Evolutionary conservation across 2,888 invertebrate genomes (phyloP).

Genomic region (Liodrosophila aerea): DNA sequence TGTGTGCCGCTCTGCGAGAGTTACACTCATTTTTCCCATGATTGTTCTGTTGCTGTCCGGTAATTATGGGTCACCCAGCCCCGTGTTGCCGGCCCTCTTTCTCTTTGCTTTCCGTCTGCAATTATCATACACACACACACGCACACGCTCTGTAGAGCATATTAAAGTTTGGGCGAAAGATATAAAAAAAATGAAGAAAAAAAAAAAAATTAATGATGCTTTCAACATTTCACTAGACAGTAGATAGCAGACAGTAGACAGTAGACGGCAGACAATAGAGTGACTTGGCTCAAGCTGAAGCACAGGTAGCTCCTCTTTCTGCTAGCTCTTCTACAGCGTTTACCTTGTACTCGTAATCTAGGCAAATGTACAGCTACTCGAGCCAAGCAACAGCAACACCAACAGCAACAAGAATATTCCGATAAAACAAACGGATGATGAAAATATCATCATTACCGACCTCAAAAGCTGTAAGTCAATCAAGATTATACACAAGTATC

Average conservation of each 20-base stretch:
- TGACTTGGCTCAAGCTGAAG: conserved; percentile 38
- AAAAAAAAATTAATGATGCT: conserved; percentile 66
- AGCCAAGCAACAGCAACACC: no score
- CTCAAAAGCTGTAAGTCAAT: conserved; percentile 59
- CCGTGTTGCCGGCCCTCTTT: conserved; percentile 13
- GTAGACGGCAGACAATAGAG: no score
- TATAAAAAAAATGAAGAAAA: conserved; percentile 34
- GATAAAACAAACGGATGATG: conserved; percentile 69
- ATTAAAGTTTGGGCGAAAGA: conserved; percentile 58
- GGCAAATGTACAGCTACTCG: conserved; percentile 65
- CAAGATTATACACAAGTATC: conserved; percentile 44
- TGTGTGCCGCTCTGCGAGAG: conserved; percentile 7
- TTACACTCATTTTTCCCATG: conserved; percentile 69
- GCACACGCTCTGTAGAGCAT: conserved; percentile 20
- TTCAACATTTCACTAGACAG: conserved; percentile 74
- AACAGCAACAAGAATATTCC: conserved; percentile 47
- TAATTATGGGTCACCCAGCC: conserved; percentile 76
- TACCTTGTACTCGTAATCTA: conserved; percentile 21
- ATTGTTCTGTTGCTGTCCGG: conserved; percentile 67
- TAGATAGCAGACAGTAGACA: neutral
- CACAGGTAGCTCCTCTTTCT: conserved; percentile 54
- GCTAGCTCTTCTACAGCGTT: conserved; percentile 17
- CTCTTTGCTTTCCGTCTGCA: conserved; percentile 56
- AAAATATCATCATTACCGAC: conserved; percentile 64
- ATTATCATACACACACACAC: conserved; percentile 59